These are phyloP conservation scores for Guaruba guarouba DNA, from an alignment of 2,113 vertebrate genomes.

Conservation along the genomic window DNA sequence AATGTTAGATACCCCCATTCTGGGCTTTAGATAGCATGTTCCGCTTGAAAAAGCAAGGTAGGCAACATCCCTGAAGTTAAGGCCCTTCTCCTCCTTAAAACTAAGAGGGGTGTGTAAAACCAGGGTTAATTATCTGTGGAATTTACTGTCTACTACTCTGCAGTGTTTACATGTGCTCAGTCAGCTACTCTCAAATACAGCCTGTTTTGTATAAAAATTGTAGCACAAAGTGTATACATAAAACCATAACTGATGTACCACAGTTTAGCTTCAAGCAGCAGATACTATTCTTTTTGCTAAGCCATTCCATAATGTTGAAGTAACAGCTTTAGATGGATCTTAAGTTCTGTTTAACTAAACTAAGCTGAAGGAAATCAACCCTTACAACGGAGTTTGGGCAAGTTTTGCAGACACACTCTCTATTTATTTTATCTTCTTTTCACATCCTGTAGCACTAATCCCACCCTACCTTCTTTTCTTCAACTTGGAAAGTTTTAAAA, in stretches of 20 bases:
- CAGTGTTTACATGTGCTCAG: neutral
- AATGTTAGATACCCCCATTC: neutral
- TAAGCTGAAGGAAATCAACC: neutral
- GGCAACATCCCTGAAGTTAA: neutral
- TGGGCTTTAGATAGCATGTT: neutral
- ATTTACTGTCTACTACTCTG: neutral
- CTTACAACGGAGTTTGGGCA: neutral
- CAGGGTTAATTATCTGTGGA: neutral
- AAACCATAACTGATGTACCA: neutral
- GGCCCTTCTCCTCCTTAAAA: neutral
- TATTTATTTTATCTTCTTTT: neutral
- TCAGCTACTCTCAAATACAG: neutral
- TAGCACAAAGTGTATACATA: neutral
- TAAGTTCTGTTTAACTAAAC: neutral
- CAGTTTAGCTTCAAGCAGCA: neutral
- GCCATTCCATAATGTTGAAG: neutral
- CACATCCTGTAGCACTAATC: neutral
- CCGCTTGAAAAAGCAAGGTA: neutral
- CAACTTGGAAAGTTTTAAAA: neutral
- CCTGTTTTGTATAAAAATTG: neutral
- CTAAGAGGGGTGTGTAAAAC: neutral
- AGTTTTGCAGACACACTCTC: neutral
- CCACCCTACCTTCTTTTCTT: neutral
- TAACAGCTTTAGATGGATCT: neutral
- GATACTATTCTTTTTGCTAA: neutral